phyloP scores from a whole-genome alignment of 2,888 invertebrate species.

The Xylota sylvarum region DNA sequence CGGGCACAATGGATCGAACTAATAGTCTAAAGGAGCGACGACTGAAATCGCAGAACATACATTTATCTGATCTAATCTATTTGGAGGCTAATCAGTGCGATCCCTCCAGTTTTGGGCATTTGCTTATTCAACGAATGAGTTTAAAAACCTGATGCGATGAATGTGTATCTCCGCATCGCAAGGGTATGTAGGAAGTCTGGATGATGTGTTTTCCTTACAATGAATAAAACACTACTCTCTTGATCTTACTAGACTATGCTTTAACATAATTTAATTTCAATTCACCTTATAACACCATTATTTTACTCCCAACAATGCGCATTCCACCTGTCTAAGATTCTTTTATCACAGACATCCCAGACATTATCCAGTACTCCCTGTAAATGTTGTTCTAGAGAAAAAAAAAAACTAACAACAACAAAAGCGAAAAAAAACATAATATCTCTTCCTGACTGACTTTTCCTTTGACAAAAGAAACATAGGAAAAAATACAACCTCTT shows the following conservation, averaged over 20 bases:
- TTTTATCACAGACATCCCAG: background rate
- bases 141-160: no score
- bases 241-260: background rate
- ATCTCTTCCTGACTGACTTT: conserved; percentile 21
- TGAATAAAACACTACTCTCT: no score
- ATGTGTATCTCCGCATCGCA: no score
- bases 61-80: no score
- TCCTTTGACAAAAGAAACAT: conserved; percentile 32
- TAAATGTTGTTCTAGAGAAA: conserved; percentile 1
- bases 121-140: no score
- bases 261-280: background rate
- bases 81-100: no score
- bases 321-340: conserved; percentile 7
- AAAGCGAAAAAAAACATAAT: background rate
- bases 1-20: no score
- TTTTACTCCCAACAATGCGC: background rate
- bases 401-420: background rate
- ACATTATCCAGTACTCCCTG: conserved; percentile 5
- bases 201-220: no score
- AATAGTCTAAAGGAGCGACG: no score
- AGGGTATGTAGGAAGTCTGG: no score
- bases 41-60: no score
- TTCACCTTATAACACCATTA: conserved; percentile 40
- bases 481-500: conserved; percentile 27
- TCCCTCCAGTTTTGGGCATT: no score